Conservation (phyloP, 2,888 invertebrate species). For the Cremastinae sp. region DNA sequence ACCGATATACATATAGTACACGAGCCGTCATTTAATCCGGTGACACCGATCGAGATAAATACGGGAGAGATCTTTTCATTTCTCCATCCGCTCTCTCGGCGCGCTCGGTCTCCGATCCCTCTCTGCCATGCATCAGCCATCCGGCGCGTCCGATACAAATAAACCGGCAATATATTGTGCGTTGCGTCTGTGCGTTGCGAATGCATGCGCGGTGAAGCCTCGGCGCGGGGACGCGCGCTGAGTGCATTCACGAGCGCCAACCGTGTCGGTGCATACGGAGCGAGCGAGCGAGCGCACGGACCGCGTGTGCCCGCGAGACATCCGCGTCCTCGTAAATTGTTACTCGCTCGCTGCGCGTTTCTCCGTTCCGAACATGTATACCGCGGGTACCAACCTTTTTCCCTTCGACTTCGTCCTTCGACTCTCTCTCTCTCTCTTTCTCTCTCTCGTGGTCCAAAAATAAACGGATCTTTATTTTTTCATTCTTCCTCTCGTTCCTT, state of each 20-base stretch:
- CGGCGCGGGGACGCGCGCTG: no score
- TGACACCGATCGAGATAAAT: no score
- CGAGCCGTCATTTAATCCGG: no score
- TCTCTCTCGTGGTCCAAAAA: no score
- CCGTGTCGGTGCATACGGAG: not conserved
- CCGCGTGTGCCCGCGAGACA: slow-evolving; percentile 57
- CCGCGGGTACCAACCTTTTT: slow-evolving; percentile 16
- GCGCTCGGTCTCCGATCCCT: not conserved
- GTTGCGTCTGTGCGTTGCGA: not conserved
- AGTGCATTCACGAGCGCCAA: not conserved
- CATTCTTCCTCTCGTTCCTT: no score
- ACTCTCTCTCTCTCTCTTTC: no score
- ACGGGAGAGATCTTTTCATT: no score
- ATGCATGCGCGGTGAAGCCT: slow-evolving; percentile 15
- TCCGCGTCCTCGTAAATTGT: slow-evolving; percentile 60
- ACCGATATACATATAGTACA: no score
- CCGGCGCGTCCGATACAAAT: slow-evolving; percentile 49
- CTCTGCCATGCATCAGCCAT: slow-evolving; percentile 27
- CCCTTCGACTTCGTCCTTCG: not conserved
- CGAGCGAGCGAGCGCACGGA: slow-evolving; percentile 34
- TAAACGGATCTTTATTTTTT: no score
- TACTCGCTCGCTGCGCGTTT: slow-evolving; percentile 36
- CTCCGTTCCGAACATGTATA: slow-evolving; percentile 34
- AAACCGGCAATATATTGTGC: slow-evolving; percentile 40
- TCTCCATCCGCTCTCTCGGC: no score